These are phyloP conservation scores for Accipiter cooperii DNA, from an alignment of 2,113 vertebrate genomes.

Conservation along the genomic window DNA sequence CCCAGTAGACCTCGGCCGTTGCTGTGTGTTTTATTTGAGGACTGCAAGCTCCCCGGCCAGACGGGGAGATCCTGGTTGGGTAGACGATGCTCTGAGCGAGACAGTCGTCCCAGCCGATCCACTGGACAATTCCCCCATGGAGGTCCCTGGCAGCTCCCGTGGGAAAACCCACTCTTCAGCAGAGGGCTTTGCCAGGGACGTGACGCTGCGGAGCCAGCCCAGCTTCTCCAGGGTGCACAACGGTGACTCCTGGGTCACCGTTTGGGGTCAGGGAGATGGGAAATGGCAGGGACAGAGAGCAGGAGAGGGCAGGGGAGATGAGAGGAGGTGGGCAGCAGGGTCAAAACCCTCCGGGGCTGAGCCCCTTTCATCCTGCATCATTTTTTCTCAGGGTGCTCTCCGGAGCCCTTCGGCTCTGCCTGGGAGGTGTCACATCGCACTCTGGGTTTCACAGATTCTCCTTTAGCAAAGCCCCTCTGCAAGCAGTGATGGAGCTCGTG, in stretches of 20 bases:
- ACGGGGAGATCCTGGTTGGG: background rate
- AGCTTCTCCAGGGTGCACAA: background rate
- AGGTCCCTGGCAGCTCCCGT: background rate
- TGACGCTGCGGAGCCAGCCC: background rate
- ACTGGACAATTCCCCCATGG: rapidly evolving
- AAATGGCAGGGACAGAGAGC: background rate
- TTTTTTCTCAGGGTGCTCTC: background rate
- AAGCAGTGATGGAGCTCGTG: background rate
- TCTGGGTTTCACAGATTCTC: background rate
- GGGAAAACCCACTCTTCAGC: background rate
- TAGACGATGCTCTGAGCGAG: rapidly evolving
- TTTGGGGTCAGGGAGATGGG: background rate
- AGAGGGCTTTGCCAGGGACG: background rate
- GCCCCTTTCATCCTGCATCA: background rate
- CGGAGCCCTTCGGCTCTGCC: background rate
- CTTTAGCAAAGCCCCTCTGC: background rate
- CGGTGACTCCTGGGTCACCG: rapidly evolving
- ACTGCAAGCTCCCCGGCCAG: background rate
- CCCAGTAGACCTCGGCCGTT: rapidly evolving
- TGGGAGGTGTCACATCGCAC: too few species aligned
- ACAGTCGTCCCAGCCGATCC: background rate
- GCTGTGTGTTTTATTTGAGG: background rate
- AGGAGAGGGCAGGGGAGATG: background rate
- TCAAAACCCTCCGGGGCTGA: background rate
- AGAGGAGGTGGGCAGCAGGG: background rate